Percentiles rank a stretch among this genome's conserved stretches.
Conservation (phyloP, 2,113 vertebrate genomes). For the Bucco capensis region DNA sequence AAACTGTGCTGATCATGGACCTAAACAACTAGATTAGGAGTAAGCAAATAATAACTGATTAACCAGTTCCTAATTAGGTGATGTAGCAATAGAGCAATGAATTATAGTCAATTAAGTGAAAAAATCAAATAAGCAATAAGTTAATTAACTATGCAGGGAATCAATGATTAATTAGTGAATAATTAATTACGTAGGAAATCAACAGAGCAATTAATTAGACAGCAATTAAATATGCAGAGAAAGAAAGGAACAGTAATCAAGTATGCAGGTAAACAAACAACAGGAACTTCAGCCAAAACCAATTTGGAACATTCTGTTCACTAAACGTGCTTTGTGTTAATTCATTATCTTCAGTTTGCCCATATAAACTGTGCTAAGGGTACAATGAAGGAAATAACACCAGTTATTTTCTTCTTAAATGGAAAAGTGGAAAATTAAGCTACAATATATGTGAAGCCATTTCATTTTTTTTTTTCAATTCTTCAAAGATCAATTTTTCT, state of each 20-base stretch:
- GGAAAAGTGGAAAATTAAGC: not conserved
- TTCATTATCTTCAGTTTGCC: not conserved
- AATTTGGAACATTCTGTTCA: not conserved
- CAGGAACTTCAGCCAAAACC: slow-evolving; percentile 21
- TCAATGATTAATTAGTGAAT: slow-evolving; percentile 47
- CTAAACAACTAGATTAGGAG: not conserved
- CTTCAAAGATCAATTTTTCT: not conserved
- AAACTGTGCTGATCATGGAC: not conserved
- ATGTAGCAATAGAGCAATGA: slow-evolving; percentile 26
- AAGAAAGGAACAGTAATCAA: slow-evolving; percentile 55
- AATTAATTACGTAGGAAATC: slow-evolving; percentile 59
- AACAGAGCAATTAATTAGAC: slow-evolving; percentile 63
- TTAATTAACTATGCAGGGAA: slow-evolving; percentile 53
- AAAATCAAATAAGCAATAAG: slow-evolving; percentile 58
- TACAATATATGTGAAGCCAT: rapidly evolving
- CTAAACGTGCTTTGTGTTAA: not conserved
- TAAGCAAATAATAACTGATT: slow-evolving; percentile 37
- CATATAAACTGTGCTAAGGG: not conserved
- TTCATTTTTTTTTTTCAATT: not conserved
- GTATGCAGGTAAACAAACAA: slow-evolving; percentile 38
- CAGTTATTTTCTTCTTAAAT: not conserved
- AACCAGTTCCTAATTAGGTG: slow-evolving; percentile 37
- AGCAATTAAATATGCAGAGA: slow-evolving; percentile 44
- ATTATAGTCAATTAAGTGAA: slow-evolving; percentile 49
- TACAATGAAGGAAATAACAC: not conserved